A percentile compares a stretch with the other conserved stretches of the same genome.
Conservation (phyloP, 2,888 invertebrate species). For the Eristalis pertinax region DNA sequence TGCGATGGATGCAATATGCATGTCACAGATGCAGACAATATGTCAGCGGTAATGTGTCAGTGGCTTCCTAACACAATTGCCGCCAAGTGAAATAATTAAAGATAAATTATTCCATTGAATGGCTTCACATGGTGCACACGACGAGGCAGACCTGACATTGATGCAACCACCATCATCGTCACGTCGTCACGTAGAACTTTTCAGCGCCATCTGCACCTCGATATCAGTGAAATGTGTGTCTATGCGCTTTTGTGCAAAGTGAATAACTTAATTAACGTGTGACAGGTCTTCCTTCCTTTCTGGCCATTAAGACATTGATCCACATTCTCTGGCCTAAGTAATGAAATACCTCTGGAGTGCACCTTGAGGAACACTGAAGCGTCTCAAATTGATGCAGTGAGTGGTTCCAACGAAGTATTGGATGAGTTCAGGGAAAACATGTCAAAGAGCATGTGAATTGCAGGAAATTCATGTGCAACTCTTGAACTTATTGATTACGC, state of each 20-base stretch:
- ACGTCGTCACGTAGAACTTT: background rate
- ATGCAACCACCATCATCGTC: constrained; percentile 40
- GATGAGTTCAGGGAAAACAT: background rate
- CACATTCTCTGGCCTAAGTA: background rate
- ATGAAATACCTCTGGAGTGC: background rate
- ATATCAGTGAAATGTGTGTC: background rate
- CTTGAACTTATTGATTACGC: constrained; percentile 49
- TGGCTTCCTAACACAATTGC: constrained; percentile 70
- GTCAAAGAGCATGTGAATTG: background rate
- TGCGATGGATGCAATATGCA: constrained; percentile 16
- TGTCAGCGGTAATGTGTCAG: constrained; percentile 60
- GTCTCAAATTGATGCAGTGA: constrained; percentile 49
- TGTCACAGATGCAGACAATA: constrained; percentile 38
- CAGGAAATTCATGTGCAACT: background rate
- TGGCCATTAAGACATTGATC: constrained; percentile 60
- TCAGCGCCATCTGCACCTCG: background rate
- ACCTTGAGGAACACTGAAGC: constrained; percentile 10
- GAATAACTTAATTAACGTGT: constrained; percentile 61
- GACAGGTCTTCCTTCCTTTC: constrained; percentile 31
- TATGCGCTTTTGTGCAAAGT: constrained; percentile 21
- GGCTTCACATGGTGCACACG: constrained; percentile 3
- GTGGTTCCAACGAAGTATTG: constrained; percentile 21
- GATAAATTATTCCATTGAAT: constrained; percentile 67
- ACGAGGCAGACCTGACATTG: constrained; percentile 44
- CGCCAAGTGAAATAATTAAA: constrained; percentile 71